phyloP scores from a whole-genome alignment of 1,140 invertebrate genomes.

The Drosophila nigromelanica region DNA sequence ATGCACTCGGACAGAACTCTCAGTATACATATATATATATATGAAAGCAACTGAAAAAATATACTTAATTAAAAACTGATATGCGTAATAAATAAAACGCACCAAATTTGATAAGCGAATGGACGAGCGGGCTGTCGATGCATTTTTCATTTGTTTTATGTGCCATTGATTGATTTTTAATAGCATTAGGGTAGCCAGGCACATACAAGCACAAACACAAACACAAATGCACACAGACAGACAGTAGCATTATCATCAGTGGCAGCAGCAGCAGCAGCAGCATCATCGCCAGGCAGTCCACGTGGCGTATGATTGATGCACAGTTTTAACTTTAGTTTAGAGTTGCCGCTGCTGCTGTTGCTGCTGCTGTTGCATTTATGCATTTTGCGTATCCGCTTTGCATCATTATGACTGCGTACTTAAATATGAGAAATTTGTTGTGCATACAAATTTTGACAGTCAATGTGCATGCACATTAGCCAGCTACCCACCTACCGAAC shows the following conservation, averaged over 20 bases:
- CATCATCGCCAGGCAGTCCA: constrained; percentile 64
- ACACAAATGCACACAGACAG: neutral
- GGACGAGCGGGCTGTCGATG: constrained; percentile 23
- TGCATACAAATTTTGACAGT: constrained; percentile 78
- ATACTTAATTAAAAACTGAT: constrained; percentile 71
- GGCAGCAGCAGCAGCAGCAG: constrained; percentile 24
- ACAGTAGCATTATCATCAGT: constrained; percentile 25
- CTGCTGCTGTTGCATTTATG: constrained; percentile 61
- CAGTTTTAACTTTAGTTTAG: constrained; percentile 41
- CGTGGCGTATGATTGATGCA: constrained; percentile 76
- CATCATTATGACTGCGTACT: constrained; percentile 70
- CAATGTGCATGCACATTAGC: constrained; percentile 69
- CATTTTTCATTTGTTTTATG: constrained; percentile 74
- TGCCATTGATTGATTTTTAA: constrained; percentile 81
- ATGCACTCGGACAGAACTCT: constrained; percentile 4
- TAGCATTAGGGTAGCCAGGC: constrained; percentile 54
- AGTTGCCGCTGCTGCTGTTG: constrained; percentile 16
- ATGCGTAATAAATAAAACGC: constrained; percentile 43
- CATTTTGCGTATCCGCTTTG: constrained; percentile 69
- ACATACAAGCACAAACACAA: constrained; percentile 6
- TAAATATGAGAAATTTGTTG: constrained; percentile 80
- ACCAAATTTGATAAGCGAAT: constrained; percentile 42
- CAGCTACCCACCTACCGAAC: constrained; percentile 2
- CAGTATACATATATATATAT: constrained; percentile 14
- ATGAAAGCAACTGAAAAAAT: constrained; percentile 18